Evolutionary conservation across 2,888 invertebrate species (phyloP).

Genomic region (Fabriciana adippe): DNA sequence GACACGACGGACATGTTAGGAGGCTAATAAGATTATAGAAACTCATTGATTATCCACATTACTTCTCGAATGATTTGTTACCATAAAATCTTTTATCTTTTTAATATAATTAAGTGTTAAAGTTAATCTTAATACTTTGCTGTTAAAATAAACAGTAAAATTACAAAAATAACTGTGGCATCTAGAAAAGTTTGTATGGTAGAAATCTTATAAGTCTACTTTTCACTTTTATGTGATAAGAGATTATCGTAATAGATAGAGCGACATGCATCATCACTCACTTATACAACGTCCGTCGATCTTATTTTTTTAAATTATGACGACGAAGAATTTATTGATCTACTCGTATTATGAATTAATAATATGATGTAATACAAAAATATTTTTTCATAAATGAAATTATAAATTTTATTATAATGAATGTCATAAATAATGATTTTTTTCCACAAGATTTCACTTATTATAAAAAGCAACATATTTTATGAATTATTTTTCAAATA

Average conservation of each 20-base stretch:
- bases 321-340: neutral
- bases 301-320: slow-evolving; percentile 15
- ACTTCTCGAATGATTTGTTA: neutral
- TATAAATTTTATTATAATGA: too few species aligned
- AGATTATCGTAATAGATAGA: slow-evolving; percentile 23
- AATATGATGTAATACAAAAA: neutral
- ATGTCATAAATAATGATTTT: too few species aligned
- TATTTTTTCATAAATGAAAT: neutral
- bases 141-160: neutral
- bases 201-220: neutral
- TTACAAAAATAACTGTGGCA: neutral
- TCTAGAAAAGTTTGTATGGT: neutral
- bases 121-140: neutral
- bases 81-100: neutral
- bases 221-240: slow-evolving; percentile 16
- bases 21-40: slow-evolving; percentile 14
- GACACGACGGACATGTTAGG: slow-evolving; percentile 4
- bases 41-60: slow-evolving; percentile 9
- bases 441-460: too few species aligned
- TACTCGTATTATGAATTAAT: neutral
- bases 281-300: slow-evolving; percentile 15
- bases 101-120: neutral
- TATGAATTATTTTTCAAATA: too few species aligned
- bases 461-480: too few species aligned
- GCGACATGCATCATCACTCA: slow-evolving; percentile 16